phyloP scores from a whole-genome alignment of 2,888 invertebrate species.

The Dendrolimus pini region DNA sequence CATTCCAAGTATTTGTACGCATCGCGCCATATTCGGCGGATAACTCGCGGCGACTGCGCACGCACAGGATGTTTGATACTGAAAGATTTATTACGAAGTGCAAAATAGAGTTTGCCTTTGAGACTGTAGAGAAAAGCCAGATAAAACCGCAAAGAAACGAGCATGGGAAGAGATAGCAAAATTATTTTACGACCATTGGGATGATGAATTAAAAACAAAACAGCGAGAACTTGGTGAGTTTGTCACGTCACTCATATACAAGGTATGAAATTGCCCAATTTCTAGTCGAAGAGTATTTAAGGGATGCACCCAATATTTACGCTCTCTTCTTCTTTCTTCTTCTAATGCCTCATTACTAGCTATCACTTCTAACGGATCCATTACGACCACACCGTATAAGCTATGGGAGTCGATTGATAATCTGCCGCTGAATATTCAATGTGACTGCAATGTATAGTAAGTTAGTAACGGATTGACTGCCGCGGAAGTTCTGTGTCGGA shows the following conservation, averaged over 20 bases:
- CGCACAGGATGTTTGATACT: constrained; percentile 2
- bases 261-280: constrained; percentile 9
- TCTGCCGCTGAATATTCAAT: constrained; percentile 2
- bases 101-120: constrained; percentile 9
- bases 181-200: constrained; percentile 8
- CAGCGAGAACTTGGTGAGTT: constrained; percentile 1
- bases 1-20: constrained; percentile 6
- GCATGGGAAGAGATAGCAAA: constrained; percentile 8
- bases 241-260: no score
- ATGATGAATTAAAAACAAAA: constrained; percentile 4
- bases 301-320: constrained; percentile 16
- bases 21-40: constrained; percentile 2
- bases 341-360: constrained; percentile 15
- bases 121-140: constrained; percentile 8
- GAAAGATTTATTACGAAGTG: constrained; percentile 6
- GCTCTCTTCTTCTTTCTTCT: constrained; percentile 10
- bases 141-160: constrained; percentile 8
- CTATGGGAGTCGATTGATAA: constrained; percentile 8
- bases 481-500: constrained; percentile 1
- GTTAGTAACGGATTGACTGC: constrained; percentile 3
- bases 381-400: constrained; percentile 14
- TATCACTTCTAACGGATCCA: constrained; percentile 19
- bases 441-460: neutral
- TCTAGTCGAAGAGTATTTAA: constrained; percentile 16
- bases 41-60: constrained; percentile 1